phyloP scores from a whole-genome alignment of 1,140 invertebrate genomes.

The Ceratosolen solmsi region DNA sequence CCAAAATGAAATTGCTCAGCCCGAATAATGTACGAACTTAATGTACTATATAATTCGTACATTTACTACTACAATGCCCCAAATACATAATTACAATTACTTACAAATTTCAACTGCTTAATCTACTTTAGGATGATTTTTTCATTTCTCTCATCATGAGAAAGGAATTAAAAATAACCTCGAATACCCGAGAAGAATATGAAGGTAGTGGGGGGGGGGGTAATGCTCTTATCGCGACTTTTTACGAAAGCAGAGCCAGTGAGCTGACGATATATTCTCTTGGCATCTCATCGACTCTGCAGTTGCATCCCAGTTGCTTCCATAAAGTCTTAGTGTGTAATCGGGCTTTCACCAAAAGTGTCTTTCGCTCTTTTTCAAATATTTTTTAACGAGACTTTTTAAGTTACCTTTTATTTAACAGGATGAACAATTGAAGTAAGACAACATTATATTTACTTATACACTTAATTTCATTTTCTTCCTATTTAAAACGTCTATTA shows the following conservation, averaged over 20 bases:
- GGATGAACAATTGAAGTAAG: conserved; percentile 27
- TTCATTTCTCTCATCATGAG: not conserved
- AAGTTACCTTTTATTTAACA: not conserved
- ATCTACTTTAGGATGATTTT: not conserved
- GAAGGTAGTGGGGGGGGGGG: conserved; percentile 43
- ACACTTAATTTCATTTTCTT: no score
- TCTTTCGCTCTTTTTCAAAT: not conserved
- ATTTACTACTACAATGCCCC: no score
- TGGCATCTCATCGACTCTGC: conserved; percentile 40
- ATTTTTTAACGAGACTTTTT: not conserved
- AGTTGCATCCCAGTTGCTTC: conserved; percentile 42
- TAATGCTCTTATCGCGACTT: conserved; percentile 42
- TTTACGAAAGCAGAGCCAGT: conserved; percentile 43
- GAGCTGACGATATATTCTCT: conserved; percentile 41
- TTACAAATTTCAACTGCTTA: no score
- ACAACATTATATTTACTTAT: not conserved
- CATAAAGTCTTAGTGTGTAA: conserved; percentile 27
- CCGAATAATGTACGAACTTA: no score
- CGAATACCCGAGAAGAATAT: not conserved
- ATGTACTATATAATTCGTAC: no score
- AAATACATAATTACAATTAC: no score
- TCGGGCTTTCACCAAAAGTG: conserved; percentile 32
- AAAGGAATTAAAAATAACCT: conserved; percentile 21
- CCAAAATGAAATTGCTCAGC: no score
- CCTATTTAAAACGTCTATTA: no score